Conservation (phyloP, 1,140 invertebrate genomes). For the Bathynomus jamesi region DNA sequence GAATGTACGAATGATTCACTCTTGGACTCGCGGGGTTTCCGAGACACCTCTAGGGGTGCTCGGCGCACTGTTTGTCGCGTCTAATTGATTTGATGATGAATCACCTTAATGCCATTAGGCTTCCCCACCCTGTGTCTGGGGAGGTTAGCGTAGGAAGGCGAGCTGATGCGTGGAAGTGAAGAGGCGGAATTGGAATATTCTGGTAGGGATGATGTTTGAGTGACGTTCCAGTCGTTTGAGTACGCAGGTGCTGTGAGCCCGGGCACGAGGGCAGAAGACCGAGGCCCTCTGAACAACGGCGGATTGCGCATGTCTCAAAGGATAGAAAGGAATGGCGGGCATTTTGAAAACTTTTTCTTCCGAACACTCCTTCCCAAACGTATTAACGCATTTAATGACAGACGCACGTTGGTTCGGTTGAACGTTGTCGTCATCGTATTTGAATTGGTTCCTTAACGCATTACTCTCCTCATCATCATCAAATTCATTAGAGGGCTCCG, state of each 20-base stretch:
- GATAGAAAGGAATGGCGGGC: not conserved
- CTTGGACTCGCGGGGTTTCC: not conserved
- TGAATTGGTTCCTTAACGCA: not conserved
- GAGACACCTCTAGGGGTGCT: conserved; percentile 13
- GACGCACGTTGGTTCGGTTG: conserved; percentile 3
- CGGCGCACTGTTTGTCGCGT: conserved; percentile 18
- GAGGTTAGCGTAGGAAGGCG: not conserved
- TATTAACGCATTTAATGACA: not conserved
- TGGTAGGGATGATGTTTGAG: conserved; percentile 1
- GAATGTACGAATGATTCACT: conserved; percentile 24
- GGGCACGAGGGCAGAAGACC: not conserved
- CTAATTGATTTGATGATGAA: not conserved
- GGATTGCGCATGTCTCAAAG: conserved; percentile 22
- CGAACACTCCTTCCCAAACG: not conserved
- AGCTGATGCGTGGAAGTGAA: not conserved
- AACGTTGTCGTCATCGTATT: conserved; percentile 12
- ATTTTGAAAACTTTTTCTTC: not conserved
- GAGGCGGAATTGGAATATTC: conserved; percentile 16
- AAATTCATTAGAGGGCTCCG: not conserved
- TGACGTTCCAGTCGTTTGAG: no score
- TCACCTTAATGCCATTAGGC: no score
- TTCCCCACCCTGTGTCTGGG: no score
- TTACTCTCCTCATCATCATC: not conserved
- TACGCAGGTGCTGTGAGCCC: conserved; percentile 18
- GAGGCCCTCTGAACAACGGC: conserved; percentile 9